Base-by-base conservation (phyloP, 2,797 vertebrate species). In the Cottoperca gobio region DNA sequence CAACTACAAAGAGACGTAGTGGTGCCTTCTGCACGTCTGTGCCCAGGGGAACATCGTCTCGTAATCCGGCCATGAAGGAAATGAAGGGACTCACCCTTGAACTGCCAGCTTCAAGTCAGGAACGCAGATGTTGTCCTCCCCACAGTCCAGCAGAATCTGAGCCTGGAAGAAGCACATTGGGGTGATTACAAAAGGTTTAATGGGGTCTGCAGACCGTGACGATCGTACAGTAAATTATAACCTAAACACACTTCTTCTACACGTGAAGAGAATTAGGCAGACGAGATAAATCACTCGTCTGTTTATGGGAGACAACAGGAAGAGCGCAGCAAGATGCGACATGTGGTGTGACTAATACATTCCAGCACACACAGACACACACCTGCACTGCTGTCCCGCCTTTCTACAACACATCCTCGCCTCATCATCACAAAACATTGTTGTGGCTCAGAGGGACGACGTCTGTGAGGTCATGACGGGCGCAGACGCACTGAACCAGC, bases 51-150 rank as follows among this genome's bases (percentile, higher is more conserved):
- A 8, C 31, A 33, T 33, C 33, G 8, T 33, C 31, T 33, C 31
- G 33, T 33, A 33, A 7, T n/a, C n/a, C 1, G 31, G 6, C 1
- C 7, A 7, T 33, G 31, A 49, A 76, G 65, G 73, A 89, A 80
- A 58, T 81, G 54, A 76, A 64, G 14, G 33, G 43, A 88, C 96
- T 95, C 90, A 98, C 97, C 95, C 95, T 1, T 92, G 89, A 12
- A 97, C 96, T 21, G 95, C 91, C 71, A 98, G 95, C 85, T 97
- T 97, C 65, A 98, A 90, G 87, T 98, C 97, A 49, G 97, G 97
- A 58, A 98, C 97, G 50, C 97, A 98, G 92, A 98, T 95, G 90
- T 98, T 98, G 92, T 98, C 97, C 43, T 98, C 97, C 1, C 96
- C 97, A 14, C 97, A 98, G 88, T 97, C 97, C 86, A 98, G 86